A percentile compares a stretch with the other conserved stretches of the same genome.
Conservation (phyloP, 2,888 invertebrate genomes). For the Tiphia femorata region DNA sequence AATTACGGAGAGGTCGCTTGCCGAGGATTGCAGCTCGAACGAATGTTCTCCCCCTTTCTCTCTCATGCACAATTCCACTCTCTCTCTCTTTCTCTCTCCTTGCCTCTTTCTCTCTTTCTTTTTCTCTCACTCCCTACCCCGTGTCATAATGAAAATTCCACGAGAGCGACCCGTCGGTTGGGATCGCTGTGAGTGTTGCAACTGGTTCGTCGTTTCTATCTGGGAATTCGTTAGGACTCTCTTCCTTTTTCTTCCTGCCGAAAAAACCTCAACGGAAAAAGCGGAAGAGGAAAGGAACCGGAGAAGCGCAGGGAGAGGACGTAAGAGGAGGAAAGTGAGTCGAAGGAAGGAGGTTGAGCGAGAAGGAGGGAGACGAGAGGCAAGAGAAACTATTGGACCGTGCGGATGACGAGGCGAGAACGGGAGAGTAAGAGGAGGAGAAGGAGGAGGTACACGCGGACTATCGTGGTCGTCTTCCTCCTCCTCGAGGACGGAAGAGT, state of each 20-base stretch:
- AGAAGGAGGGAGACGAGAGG: not conserved
- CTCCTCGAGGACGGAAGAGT: too few species aligned
- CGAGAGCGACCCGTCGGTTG: not conserved
- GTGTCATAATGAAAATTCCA: conserved; percentile 12
- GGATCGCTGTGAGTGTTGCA: conserved; percentile 6
- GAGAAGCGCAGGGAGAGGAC: too few species aligned
- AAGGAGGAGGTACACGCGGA: not conserved
- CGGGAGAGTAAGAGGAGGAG: not conserved
- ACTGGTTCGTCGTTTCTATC: conserved; percentile 17
- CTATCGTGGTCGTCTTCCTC: too few species aligned
- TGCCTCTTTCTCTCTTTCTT: too few species aligned
- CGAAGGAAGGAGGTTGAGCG: too few species aligned
- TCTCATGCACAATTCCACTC: too few species aligned
- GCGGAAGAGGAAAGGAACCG: too few species aligned
- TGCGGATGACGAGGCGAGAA: not conserved
- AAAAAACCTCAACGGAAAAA: not conserved
- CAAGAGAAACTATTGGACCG: not conserved
- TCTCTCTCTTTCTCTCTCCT: too few species aligned
- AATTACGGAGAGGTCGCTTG: not conserved
- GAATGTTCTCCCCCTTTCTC: too few species aligned
- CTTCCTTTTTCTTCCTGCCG: not conserved
- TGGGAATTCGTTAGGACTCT: conserved; percentile 13
- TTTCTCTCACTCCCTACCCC: too few species aligned
- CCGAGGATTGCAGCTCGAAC: not conserved
- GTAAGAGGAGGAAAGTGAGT: too few species aligned